Evolutionary conservation across 2,113 vertebrate genomes (phyloP), one percentile per base, ranked within the genome.

Genomic region (Brachyhypopomus gauderio): DNA sequence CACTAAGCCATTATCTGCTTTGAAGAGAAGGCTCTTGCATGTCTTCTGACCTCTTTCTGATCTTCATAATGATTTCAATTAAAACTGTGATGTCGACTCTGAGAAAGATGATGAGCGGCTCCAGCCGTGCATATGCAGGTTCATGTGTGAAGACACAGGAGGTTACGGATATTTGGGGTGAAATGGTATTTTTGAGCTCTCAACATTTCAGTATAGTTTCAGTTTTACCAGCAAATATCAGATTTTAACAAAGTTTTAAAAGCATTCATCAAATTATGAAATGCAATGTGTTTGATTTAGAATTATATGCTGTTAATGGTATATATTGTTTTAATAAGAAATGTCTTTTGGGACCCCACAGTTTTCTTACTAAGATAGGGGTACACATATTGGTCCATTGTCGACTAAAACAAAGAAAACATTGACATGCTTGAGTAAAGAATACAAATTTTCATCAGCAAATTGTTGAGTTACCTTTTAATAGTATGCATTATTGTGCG

Each of bases 391-490:
- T 72, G 69, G 73, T 81, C 17, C 76, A 66, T n/a, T 79, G 64
- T 22, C 76, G 59, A 11, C 36, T 38, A 70, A 41, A 80, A 59
- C 66, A 27, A 22, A 72, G 17, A 9, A 75, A 75, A 66, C 20
- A n/a, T 8, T 75, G 48, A 71, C 63, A 66, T 77, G n/a, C 69
- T 77, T 77, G 52, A 85, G 64, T 30, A 77, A 64, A 76, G 22
- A 86, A 62, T 62, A 74, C 22, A 8, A 52, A 36, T 80, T 25
- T 80, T 88, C 85, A 75, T 87, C 89, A 87, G 78, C 74, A 80
- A 82, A 84, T 90, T 85, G 86, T 83, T 89, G 64, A 75, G 88
- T 88, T 82, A 38, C 74, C 89, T 85, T 89, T 86, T n/a, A n/a
- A n/a, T n/a, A n/a, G n/a, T n/a, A n/a, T n/a, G n/a, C n/a, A n/a